phyloP scores from a whole-genome alignment of 2,888 invertebrate genomes.

The Idaea biselata region DNA sequence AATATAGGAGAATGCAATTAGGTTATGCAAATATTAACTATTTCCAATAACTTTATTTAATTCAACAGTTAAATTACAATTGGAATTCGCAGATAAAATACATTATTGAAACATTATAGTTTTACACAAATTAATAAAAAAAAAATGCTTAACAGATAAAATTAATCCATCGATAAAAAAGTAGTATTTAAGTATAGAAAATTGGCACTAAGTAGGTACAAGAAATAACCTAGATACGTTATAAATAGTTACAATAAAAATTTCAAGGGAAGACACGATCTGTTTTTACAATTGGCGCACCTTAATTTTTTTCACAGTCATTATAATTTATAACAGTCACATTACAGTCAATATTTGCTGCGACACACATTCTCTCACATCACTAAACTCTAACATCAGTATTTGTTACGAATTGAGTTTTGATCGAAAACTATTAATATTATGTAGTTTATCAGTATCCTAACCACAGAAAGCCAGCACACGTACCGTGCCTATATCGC shows the following conservation, averaged over 20 bases:
- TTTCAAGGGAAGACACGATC: conserved; percentile 71
- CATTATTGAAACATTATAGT: conserved; percentile 6
- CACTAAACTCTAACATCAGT: conserved; percentile 20
- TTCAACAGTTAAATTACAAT: neutral
- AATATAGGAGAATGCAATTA: conserved; percentile 3
- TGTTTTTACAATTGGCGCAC: conserved; percentile 52
- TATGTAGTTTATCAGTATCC: conserved; percentile 25
- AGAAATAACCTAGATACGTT: conserved; percentile 20
- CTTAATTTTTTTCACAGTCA: conserved; percentile 22
- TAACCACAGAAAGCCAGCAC: conserved; percentile 43
- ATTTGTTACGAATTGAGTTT: conserved; percentile 22
- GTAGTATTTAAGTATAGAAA: conserved; percentile 5
- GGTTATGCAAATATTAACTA: neutral
- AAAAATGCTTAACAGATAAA: conserved; percentile 1
- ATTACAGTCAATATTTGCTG: conserved; percentile 27
- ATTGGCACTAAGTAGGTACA: conserved; percentile 25
- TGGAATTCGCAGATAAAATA: neutral
- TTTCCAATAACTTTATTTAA: neutral
- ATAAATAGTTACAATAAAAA: conserved; percentile 41
- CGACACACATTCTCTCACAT: conserved; percentile 21
- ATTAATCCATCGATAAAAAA: conserved; percentile 9
- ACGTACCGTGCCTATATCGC: conserved; percentile 28
- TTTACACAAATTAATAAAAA: neutral
- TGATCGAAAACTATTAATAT: conserved; percentile 23
- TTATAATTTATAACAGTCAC: conserved; percentile 6